These are phyloP conservation scores for Leptinotarsa defecta DNA, from an alignment of 1,140 invertebrate species.

Conservation along the genomic window DNA sequence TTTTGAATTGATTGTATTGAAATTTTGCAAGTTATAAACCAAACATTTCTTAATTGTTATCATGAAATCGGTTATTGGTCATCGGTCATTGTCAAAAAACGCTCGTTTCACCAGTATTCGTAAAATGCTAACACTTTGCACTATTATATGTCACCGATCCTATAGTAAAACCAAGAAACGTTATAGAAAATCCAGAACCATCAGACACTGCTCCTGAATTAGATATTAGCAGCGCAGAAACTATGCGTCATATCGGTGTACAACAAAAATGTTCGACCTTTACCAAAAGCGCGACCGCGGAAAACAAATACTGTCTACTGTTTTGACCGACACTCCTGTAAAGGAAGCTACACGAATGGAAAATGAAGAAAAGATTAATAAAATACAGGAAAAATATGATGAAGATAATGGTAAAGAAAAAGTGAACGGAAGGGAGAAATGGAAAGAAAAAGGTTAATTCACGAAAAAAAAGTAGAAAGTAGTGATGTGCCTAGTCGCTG, in stretches of 20 bases:
- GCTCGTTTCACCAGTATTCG: no score
- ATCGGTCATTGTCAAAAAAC: no score
- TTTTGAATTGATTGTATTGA: background rate
- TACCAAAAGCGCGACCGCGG: constrained; percentile 13
- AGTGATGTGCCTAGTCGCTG: no score
- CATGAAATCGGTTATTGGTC: no score
- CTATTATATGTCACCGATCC: no score
- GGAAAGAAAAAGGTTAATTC: no score
- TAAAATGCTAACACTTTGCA: no score
- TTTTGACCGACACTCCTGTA: constrained; percentile 23
- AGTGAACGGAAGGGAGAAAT: no score
- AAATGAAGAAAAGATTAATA: background rate
- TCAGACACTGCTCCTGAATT: constrained; percentile 26
- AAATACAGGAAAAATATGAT: no score
- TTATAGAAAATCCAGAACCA: constrained; percentile 26
- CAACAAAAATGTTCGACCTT: constrained; percentile 11
- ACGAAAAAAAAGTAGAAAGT: no score
- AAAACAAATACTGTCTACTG: constrained; percentile 23
- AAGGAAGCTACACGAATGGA: background rate
- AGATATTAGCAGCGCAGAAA: constrained; percentile 27
- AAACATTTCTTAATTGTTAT: background rate
- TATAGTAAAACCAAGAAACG: no score
- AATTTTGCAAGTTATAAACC: background rate
- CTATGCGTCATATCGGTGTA: constrained; percentile 8
- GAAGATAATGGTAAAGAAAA: no score